These are phyloP conservation scores for Spea hammondii DNA, from an alignment of 2,797 vertebrate species.

Conservation along the genomic window DNA sequence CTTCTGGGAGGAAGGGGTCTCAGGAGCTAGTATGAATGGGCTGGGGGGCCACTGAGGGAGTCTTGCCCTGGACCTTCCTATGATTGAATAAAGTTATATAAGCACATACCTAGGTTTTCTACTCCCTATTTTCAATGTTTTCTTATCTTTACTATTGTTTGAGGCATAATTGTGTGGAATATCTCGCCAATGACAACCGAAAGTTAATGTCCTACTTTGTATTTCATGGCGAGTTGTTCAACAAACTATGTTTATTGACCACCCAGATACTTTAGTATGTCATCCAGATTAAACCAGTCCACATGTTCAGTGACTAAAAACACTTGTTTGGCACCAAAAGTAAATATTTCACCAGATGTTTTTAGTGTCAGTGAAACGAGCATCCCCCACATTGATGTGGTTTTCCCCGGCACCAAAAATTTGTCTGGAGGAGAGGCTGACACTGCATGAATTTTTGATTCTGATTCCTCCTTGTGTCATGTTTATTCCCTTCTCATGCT, in stretches of 20 bases:
- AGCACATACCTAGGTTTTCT: too few relatives aligned
- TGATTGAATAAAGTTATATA: too few relatives aligned
- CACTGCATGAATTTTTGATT: slow-evolving; percentile 55
- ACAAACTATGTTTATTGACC: slow-evolving; percentile 41
- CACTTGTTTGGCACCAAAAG: slow-evolving; percentile 56
- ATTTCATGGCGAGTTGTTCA: too few relatives aligned
- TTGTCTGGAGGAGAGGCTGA: slow-evolving; percentile 58
- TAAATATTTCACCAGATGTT: slow-evolving; percentile 61
- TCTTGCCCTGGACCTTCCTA: too few relatives aligned
- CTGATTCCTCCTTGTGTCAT: slow-evolving; percentile 50
- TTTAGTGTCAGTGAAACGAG: slow-evolving; percentile 59
- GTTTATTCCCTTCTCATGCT: slow-evolving; percentile 50
- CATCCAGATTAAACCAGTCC: slow-evolving; percentile 58
- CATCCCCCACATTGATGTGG: slow-evolving; percentile 60
- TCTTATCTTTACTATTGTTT: too few relatives aligned
- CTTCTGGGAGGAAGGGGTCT: too few relatives aligned
- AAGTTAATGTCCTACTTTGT: too few relatives aligned
- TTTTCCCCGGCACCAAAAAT: slow-evolving; percentile 60
- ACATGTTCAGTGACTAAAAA: slow-evolving; percentile 62
- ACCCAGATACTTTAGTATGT: slow-evolving; percentile 54
- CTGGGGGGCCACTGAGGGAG: too few relatives aligned
- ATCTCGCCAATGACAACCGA: too few relatives aligned
- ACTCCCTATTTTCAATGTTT: too few relatives aligned
- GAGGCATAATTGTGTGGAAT: too few relatives aligned
- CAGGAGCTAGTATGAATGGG: too few relatives aligned